Base-by-base conservation (phyloP, 1,140 invertebrate species). In the Panagrolaimus sp. region DNA sequence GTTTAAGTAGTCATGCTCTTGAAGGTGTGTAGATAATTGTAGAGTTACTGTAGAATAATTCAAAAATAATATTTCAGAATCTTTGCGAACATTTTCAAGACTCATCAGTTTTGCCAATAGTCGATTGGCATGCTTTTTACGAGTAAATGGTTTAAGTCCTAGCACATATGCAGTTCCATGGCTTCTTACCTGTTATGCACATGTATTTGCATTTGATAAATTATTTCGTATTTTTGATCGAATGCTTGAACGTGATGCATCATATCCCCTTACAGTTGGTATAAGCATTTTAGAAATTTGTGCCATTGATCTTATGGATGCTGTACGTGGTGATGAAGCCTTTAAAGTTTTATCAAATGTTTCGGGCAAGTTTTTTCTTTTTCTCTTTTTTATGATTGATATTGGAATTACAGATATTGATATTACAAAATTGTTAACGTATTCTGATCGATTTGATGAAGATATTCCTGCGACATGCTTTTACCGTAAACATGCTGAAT, bases 341-440 rank as follows among this genome's bases (percentile, higher is more conserved):
- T 58, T 58, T n/a, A 58, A 58, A 58, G 52, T 58, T 26, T 58
- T 58, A 8, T 58, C 52, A 4, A 58, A 58, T 28, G 28, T 58
- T 12, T 58, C 52, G 14, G 52, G 52, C 17, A 58, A 58, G 2
- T 4, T 58, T 26, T 26, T 52, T 52, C 17, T 52, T 12, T 28
- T 28, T 21, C 15, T 58, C 15, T 21, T 58, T 58, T 58, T 58
- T 58, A 38, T 7, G 32, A 4, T 38, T 38, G 7, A 38, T 38
- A 38, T 38, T 7, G 7, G 7, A 38, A 38, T 38, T 4, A 28
- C 52, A 58, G 52, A 58, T 28, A 58, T 58, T 58, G 52, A 58
- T 58, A 28, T 58, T 12, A 28, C 21, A 17, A 21, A 28, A 21
- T n/a, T 58, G 8, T n/a, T 58, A 12, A 58, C 21, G 17, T 58